Conservation (phyloP, 2,113 vertebrate genomes). For the Heterotis niloticus region DNA sequence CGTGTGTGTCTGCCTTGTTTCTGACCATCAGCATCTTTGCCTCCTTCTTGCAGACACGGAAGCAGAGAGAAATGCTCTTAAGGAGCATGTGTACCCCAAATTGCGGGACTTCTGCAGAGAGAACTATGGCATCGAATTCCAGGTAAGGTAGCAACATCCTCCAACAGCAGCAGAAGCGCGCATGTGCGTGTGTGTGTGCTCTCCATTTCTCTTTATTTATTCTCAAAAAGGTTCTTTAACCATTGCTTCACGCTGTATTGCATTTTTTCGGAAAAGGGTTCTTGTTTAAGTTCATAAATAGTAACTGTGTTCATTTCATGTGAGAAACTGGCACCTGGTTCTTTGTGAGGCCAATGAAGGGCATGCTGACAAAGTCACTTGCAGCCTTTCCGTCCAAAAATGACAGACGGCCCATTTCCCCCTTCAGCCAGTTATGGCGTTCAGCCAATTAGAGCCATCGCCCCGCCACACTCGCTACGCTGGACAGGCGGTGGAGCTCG, state of each 20-base stretch:
- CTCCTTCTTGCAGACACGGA: constrained; percentile 78
- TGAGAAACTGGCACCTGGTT: not conserved
- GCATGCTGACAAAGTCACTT: not conserved
- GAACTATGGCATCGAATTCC: constrained; percentile 98
- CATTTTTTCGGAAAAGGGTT: not conserved
- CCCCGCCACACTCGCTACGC: not conserved
- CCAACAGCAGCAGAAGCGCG: too few relatives aligned
- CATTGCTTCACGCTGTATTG: not conserved
- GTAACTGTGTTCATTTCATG: not conserved
- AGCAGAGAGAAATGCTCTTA: constrained; percentile 88
- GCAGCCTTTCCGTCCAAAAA: not conserved
- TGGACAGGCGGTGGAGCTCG: not conserved
- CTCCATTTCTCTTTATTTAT: not conserved
- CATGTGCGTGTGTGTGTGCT: not conserved
- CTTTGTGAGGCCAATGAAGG: not conserved
- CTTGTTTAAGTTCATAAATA: not conserved
- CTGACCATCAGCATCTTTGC: constrained; percentile 1
- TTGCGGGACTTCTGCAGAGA: constrained; percentile 98
- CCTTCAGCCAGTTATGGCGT: not conserved
- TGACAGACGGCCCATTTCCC: not conserved
- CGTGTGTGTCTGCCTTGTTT: not conserved
- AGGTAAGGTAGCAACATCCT: constrained; percentile 66
- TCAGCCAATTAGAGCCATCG: not conserved
- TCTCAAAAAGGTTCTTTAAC: not conserved
- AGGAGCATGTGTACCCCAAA: constrained; percentile 94